Evolutionary conservation across 92 coral and sea anemone species (phyloP).

Genomic region (Isaurus tuberculatus): DNA sequence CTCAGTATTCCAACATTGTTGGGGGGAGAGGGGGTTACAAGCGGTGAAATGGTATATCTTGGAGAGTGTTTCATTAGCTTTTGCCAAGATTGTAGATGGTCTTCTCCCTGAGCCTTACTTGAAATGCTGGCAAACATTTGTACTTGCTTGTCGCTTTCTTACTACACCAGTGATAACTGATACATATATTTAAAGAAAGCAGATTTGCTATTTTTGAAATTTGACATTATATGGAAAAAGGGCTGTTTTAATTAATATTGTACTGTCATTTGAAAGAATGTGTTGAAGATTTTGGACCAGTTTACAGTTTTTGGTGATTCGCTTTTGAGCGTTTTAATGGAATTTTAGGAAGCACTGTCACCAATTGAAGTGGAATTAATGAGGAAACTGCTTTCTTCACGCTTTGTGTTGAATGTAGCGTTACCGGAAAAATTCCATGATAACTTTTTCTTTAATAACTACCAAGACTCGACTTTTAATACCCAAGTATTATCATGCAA

Average conservation of each 20-base stretch:
- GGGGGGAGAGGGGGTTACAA: no score
- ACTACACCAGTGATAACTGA: background rate
- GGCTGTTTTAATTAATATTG: background rate
- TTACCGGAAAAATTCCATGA: conserved; percentile 4
- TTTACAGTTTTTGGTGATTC: no score
- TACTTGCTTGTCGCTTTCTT: conserved; percentile 46
- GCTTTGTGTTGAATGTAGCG: background rate
- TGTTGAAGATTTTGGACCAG: background rate
- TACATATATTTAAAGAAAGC: conserved; percentile 15
- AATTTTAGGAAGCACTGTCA: background rate
- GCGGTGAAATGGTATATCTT: no score
- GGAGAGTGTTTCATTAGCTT: no score
- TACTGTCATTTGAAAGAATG: no score
- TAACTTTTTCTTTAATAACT: conserved; percentile 8
- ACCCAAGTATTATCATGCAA: background rate
- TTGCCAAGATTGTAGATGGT: no score
- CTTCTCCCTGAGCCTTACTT: background rate
- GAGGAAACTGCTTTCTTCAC: background rate
- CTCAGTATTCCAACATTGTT: no score
- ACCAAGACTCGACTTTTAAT: background rate
- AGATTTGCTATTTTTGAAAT: conserved; percentile 5
- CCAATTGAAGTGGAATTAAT: background rate
- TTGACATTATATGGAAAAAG: background rate
- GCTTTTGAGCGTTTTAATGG: conserved; percentile 3
- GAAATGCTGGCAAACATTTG: conserved; percentile 38